Percentiles rank a stretch among this genome's conserved stretches.
These are phyloP conservation scores for Antennarius maculatus DNA, from an alignment of 2,797 vertebrate genomes.

Conservation along the genomic window DNA sequence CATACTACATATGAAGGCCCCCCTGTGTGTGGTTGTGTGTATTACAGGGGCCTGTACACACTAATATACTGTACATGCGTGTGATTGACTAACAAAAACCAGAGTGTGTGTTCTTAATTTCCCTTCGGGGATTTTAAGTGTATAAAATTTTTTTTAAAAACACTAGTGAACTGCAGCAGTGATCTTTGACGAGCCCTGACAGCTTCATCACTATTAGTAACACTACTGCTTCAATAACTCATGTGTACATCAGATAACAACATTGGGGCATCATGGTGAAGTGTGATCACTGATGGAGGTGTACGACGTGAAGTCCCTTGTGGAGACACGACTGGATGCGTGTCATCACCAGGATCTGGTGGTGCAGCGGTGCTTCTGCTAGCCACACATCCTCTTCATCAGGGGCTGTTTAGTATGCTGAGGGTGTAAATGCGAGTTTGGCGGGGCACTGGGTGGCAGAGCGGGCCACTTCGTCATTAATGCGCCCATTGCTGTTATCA, in stretches of 20 bases:
- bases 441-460: slow-evolving; percentile 82
- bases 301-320: not conserved
- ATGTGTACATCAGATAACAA: no score
- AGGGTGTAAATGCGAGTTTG: slow-evolving; percentile 82
- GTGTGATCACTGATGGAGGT: slow-evolving; percentile 1
- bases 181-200: no score
- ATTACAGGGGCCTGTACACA: no score
- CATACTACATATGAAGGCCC: no score
- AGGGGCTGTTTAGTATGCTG: slow-evolving; percentile 84
- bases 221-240: not conserved
- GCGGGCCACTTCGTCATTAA: slow-evolving; percentile 85
- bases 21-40: no score
- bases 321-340: slow-evolving; percentile 25
- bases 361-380: slow-evolving; percentile 55
- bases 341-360: slow-evolving; percentile 33
- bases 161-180: no score
- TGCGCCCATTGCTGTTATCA: slow-evolving; percentile 87
- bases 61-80: no score
- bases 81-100: no score
- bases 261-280: not conserved
- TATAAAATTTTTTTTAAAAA: no score
- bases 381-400: slow-evolving; percentile 44
- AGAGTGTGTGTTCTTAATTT: no score
- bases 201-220: no score
- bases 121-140: no score